Evolutionary conservation across 2,113 vertebrate genomes (phyloP).

Genomic region (Axis porcinus): DNA sequence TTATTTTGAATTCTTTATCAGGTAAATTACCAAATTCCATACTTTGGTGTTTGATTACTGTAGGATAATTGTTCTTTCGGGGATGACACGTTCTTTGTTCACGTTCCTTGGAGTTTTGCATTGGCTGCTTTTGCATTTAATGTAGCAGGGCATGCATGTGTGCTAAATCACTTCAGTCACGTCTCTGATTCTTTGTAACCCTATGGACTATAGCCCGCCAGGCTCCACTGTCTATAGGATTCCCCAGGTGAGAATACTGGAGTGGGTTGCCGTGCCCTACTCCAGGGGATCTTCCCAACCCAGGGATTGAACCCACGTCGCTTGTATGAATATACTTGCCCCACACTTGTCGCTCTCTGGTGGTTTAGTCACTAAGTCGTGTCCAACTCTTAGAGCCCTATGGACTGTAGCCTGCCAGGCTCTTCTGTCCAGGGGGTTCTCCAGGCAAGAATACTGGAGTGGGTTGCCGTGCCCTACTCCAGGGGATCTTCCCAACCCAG

Average conservation of each 20-base stretch:
- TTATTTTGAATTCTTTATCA: background rate
- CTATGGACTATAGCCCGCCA: background rate
- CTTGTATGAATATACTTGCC: background rate
- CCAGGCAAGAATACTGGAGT: background rate
- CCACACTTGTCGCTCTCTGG: background rate
- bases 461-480: background rate
- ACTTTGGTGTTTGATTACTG: background rate
- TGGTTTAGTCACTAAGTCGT: background rate
- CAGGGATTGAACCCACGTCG: rapidly evolving
- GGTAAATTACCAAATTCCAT: background rate
- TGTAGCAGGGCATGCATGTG: background rate
- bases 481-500: background rate
- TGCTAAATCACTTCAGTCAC: background rate
- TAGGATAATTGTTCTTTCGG: background rate
- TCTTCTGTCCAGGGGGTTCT: background rate
- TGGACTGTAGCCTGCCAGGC: background rate
- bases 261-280: background rate
- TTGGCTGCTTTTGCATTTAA: background rate
- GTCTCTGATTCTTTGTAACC: background rate
- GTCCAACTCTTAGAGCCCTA: background rate
- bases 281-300: background rate
- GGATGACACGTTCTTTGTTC: background rate
- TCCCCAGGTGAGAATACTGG: background rate
- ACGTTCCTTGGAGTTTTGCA: background rate
- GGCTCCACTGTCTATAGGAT: background rate